These are phyloP conservation scores for Euphysa ruthae DNA, from an alignment of 30 jellyfish, hydroid and myxozoan species.

Conservation along the genomic window DNA sequence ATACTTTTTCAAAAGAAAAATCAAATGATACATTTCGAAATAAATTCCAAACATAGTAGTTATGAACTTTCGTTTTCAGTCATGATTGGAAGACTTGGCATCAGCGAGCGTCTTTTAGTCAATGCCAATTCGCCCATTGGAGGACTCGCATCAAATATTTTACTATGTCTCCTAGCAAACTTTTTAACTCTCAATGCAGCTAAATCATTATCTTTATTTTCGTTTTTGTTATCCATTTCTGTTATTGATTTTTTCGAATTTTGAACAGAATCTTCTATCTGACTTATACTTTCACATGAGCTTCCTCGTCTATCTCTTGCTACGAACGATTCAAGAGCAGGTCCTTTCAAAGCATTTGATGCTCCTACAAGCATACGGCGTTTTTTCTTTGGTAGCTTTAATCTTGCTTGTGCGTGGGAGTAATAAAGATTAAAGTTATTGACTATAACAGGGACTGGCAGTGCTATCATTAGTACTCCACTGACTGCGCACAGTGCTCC, in stretches of 20 bases:
- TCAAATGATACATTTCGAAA: no score
- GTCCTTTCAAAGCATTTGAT: slow-evolving; percentile 78
- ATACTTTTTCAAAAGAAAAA: no score
- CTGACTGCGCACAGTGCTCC: slow-evolving; percentile 83
- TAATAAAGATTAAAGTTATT: slow-evolving; percentile 79
- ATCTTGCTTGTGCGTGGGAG: slow-evolving; percentile 94
- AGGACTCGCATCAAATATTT: slow-evolving; percentile 44
- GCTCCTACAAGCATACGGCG: slow-evolving; percentile 84
- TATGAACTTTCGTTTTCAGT: no score
- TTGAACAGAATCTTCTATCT: no score
- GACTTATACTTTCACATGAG: neutral
- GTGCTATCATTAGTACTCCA: slow-evolving; percentile 94
- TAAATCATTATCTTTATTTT: neutral
- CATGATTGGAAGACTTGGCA: no score
- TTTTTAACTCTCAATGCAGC: slow-evolving; percentile 48
- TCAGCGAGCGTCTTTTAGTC: slow-evolving; percentile 64
- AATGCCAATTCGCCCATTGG: slow-evolving; percentile 27
- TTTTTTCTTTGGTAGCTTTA: slow-evolving; percentile 81
- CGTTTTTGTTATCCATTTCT: neutral
- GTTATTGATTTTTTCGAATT: neutral
- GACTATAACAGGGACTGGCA: slow-evolving; percentile 94
- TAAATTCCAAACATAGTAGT: no score
- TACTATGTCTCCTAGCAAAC: slow-evolving; percentile 67
- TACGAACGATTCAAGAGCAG: slow-evolving; percentile 16
- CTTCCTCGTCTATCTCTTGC: neutral